Evolutionary conservation across 1,140 invertebrate species (phyloP), one percentile per base, ranked within the genome.

Genomic region (Teleogryllus occipitalis): DNA sequence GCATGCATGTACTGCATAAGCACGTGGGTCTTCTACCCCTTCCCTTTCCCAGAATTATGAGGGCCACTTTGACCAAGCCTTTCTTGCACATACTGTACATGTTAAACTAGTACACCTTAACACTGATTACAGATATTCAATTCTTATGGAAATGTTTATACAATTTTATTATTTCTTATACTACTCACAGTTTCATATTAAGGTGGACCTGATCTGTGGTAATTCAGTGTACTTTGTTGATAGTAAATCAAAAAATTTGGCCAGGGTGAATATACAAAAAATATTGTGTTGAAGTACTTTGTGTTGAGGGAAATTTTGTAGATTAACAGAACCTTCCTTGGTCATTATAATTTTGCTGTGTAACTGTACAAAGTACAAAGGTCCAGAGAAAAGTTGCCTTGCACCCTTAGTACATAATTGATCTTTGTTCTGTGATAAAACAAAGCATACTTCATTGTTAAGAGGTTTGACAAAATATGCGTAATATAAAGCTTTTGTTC

Each of bases 381-480:
- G 47, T 75, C 74, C 74, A 75, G 39, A 75, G 74, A 46, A 74
- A 27, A 80, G 77, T 75, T 80, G 80, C 80, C 80, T 80, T 80
- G 77, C 78, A 75, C 76, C 80, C 77, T 75, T 80, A 78, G 77
- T 78, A 78, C 77, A 78, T 74, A 78, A 78, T 39, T 78, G 39
- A 78, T 80, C 47, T 76, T 78, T 78, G 77, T 80, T 80, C 80
- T 80, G 80, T 80, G 80, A 80, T 80, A 80, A 78, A 78, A 78
- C 49, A 78, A 49, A 27, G 27, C 54, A 65, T 78, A 49, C 46
- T n/a, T 39, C 21, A 48, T 77, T 48, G 48, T 47, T 39, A 48
- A 48, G 47, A 77, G 48, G 22, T 77, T 77, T 21, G 22, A 21
- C 18, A 48, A 47, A 47, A 47, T 77, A 12, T 77, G 48, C 47